Evolutionary conservation across 2,797 vertebrate species (phyloP).

Genomic region (Aulostomus chinensis): DNA sequence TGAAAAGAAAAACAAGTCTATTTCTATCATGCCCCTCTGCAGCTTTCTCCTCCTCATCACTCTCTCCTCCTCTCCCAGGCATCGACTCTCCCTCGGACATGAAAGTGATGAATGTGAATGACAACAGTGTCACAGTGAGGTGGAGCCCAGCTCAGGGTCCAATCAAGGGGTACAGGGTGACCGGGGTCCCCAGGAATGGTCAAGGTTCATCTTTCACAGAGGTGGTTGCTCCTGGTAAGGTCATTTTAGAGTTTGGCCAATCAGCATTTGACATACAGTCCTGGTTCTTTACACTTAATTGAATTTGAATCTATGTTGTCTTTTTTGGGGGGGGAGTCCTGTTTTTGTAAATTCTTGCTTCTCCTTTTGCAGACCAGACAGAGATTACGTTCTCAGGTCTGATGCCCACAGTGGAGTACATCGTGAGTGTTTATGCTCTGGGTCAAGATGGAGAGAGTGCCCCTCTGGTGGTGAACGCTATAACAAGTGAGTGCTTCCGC

Average conservation of each 20-base stretch:
- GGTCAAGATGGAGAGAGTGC: constrained; percentile 89
- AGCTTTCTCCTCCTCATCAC: not conserved
- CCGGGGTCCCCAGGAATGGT: constrained; percentile 87
- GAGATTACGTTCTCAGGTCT: constrained; percentile 93
- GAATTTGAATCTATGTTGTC: too few species aligned
- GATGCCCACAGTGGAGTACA: constrained; percentile 91
- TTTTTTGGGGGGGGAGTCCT: too few species aligned
- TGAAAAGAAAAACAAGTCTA: not conserved
- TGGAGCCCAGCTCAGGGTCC: constrained; percentile 92
- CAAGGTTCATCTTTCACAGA: constrained; percentile 85
- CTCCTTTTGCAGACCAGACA: constrained; percentile 84
- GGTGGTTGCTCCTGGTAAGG: constrained; percentile 88
- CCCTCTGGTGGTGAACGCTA: constrained; percentile 87
- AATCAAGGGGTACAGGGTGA: constrained; percentile 92
- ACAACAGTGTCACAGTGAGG: constrained; percentile 90
- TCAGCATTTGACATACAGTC: too few species aligned
- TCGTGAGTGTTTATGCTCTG: constrained; percentile 88
- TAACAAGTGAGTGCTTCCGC: constrained; percentile 79
- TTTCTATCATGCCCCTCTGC: not conserved
- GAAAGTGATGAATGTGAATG: constrained; percentile 90
- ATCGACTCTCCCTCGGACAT: constrained; percentile 90
- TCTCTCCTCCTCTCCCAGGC: constrained; percentile 66
- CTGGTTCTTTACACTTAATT: too few species aligned
- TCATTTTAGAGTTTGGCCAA: too few species aligned
- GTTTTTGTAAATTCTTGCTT: not conserved